Evolutionary conservation across 2,888 invertebrate species (phyloP).

Genomic region (Athalia circularis): DNA sequence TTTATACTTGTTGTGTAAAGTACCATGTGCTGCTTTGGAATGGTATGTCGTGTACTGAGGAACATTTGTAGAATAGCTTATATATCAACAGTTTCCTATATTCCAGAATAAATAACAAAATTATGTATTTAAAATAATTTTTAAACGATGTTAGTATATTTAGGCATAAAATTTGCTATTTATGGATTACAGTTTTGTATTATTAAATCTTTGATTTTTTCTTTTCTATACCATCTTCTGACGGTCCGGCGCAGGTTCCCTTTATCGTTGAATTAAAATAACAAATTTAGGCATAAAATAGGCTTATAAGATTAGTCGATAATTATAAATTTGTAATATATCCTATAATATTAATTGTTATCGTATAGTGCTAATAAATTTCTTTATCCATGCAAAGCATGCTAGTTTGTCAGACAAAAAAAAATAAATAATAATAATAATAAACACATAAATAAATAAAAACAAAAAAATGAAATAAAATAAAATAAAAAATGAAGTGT

Average conservation of each 20-base stretch:
- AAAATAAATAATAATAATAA: no score
- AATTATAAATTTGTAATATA: conserved; percentile 42
- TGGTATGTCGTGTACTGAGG: conserved; percentile 24
- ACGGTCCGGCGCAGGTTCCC: background rate
- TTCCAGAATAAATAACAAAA: conserved; percentile 9
- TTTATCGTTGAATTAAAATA: conserved; percentile 26
- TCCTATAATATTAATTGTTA: conserved; percentile 42
- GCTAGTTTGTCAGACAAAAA: conserved; percentile 37
- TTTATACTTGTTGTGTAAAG: background rate
- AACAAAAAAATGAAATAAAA: background rate
- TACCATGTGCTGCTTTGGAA: conserved; percentile 23
- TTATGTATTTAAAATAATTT: conserved; percentile 31
- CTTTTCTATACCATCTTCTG: background rate
- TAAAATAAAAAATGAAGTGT: conserved; percentile 16
- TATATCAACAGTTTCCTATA: conserved; percentile 34
- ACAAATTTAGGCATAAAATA: conserved; percentile 28
- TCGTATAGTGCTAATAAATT: conserved; percentile 36
- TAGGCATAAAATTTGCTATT: conserved; percentile 30
- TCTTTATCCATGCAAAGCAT: conserved; percentile 44
- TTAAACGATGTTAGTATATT: background rate
- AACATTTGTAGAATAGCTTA: conserved; percentile 34
- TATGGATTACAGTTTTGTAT: conserved; percentile 13
- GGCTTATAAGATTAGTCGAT: conserved; percentile 18
- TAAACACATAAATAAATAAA: conserved; percentile 8
- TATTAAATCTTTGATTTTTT: background rate